phyloP scores from a whole-genome alignment of 2,113 vertebrate species.

The Colinus virginianus region DNA sequence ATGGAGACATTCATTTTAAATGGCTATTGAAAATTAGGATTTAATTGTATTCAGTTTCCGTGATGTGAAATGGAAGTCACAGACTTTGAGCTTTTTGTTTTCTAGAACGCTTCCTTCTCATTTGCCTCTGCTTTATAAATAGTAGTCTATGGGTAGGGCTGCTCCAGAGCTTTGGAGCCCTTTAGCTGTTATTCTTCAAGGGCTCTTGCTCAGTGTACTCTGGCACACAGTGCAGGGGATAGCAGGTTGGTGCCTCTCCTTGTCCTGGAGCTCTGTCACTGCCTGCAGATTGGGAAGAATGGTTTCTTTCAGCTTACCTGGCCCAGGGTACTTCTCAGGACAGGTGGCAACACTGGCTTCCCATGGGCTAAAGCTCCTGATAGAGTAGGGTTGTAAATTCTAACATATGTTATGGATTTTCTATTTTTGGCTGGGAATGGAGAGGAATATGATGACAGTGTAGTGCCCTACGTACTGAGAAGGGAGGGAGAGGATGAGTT shows the following conservation, averaged over 20 bases:
- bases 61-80: background rate
- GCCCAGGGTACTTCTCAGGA: background rate
- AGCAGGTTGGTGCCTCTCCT: background rate
- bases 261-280: rapidly evolving
- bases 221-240: background rate
- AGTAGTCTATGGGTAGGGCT: background rate
- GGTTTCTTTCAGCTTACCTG: background rate
- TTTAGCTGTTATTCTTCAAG: background rate
- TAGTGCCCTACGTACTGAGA: background rate
- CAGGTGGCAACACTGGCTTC: too few species aligned
- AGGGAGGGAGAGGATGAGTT: background rate
- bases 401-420: background rate
- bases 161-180: background rate
- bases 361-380: rapidly evolving
- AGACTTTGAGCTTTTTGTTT: background rate
- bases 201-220: background rate
- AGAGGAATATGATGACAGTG: background rate
- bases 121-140: background rate
- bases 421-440: background rate
- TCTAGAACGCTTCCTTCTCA: background rate
- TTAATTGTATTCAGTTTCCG: background rate
- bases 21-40: background rate
- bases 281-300: background rate
- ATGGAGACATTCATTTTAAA: background rate
- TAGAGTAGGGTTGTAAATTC: background rate